Percentiles rank a stretch among this genome's conserved stretches.
These are phyloP conservation scores for Heliconius nattereri DNA, from an alignment of 1,140 invertebrate genomes.

Conservation along the genomic window DNA sequence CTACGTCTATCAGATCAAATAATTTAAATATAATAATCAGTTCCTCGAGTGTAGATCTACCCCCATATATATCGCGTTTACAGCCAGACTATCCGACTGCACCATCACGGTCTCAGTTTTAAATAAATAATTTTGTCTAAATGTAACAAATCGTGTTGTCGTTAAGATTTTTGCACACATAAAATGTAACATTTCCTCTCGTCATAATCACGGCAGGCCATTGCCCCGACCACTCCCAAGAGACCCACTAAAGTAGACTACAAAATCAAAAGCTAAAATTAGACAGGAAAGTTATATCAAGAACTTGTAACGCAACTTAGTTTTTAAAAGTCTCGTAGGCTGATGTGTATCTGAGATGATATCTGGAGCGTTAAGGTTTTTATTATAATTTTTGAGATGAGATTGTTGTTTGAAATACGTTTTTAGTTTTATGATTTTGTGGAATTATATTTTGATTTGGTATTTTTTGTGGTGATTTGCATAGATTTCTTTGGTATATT, in stretches of 20 bases:
- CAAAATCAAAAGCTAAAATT: conserved; percentile 6
- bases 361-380: conserved; percentile 6
- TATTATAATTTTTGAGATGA: not conserved
- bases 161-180: not conserved
- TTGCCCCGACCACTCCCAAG: not conserved
- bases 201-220: not conserved
- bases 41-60: too few relatives aligned
- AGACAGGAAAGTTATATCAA: conserved; percentile 7
- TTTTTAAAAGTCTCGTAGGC: conserved; percentile 4
- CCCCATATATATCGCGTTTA: too few relatives aligned
- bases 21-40: too few relatives aligned
- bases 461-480: not conserved
- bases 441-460: not conserved
- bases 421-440: not conserved
- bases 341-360: conserved; percentile 11
- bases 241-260: not conserved
- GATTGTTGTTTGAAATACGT: not conserved
- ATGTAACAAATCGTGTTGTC: not conserved
- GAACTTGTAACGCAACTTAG: conserved; percentile 10
- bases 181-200: conserved; percentile 4
- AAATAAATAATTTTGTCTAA: not conserved
- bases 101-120: not conserved
- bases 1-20: too few relatives aligned
- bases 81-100: too few relatives aligned
- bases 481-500: not conserved